A percentile compares a stretch with the other conserved stretches of the same genome.
Evolutionary conservation across 2,113 vertebrate genomes (phyloP).

Genomic region (Periophthalmus modestus): DNA sequence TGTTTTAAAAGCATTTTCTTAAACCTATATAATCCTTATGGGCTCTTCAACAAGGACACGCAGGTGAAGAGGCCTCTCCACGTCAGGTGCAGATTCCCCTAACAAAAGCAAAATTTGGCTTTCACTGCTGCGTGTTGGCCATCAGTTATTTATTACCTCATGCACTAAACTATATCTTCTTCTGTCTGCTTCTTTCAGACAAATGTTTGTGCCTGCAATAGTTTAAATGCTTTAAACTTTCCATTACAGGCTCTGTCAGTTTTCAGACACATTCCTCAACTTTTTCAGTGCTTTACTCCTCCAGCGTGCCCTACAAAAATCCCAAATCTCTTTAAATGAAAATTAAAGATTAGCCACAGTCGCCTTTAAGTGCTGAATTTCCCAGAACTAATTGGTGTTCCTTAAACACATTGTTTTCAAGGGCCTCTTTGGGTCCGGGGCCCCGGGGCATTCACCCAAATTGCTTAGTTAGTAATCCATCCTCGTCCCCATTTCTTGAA

Average conservation of each 20-base stretch:
- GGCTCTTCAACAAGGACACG: neutral
- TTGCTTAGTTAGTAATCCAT: slow-evolving; percentile 2
- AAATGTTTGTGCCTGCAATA: neutral
- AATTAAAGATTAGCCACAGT: slow-evolving; percentile 13
- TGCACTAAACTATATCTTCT: neutral
- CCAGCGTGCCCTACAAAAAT: slow-evolving; percentile 1
- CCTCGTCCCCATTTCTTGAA: slow-evolving; percentile 8
- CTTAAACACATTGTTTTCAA: neutral
- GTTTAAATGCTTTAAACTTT: slow-evolving; percentile 4
- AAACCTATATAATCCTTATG: neutral
- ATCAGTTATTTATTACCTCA: slow-evolving; percentile 2
- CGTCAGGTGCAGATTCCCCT: neutral
- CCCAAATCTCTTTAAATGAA: slow-evolving; percentile 8
- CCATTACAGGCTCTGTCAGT: slow-evolving; percentile 6
- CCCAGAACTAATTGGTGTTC: neutral
- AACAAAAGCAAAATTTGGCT: slow-evolving; percentile 5
- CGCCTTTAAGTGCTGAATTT: slow-evolving; percentile 1
- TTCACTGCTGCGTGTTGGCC: neutral
- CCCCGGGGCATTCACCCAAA: neutral
- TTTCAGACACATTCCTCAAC: neutral
- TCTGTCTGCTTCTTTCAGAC: slow-evolving; percentile 1
- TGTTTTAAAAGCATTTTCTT: neutral
- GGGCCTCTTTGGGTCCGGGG: neutral
- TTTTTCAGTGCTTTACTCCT: slow-evolving; percentile 4
- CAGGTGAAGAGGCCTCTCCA: slow-evolving; percentile 3